Percentiles rank a stretch among this genome's conserved stretches.
Conservation (phyloP, 2,113 vertebrate species). For the Benitochromis conjunctus region DNA sequence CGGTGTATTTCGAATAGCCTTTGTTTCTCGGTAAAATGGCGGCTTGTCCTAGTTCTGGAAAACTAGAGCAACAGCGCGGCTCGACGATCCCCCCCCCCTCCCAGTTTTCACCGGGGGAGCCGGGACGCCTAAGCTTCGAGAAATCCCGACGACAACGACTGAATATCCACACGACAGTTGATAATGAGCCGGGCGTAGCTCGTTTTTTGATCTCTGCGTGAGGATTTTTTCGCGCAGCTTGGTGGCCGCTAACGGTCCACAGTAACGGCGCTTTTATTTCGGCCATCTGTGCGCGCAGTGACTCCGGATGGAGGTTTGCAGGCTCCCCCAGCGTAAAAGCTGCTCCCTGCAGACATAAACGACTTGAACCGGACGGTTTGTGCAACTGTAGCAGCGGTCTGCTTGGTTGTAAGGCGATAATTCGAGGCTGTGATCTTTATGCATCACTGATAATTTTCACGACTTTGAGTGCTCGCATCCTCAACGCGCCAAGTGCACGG, state of each 20-base stretch:
- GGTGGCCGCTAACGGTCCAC: background rate
- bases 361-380: background rate
- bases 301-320: constrained; percentile 3
- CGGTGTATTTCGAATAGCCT: constrained; percentile 34
- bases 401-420: background rate
- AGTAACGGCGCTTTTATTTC: background rate
- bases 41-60: constrained; percentile 76
- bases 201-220: background rate
- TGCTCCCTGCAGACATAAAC: background rate
- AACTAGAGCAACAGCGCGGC: constrained; percentile 69
- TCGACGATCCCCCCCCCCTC: background rate
- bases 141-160: background rate
- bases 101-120: background rate
- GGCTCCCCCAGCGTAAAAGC: background rate
- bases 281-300: constrained; percentile 33
- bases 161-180: background rate
- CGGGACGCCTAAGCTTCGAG: background rate
- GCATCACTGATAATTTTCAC: constrained; percentile 37
- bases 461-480: constrained; percentile 45
- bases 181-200: background rate
- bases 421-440: background rate
- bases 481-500: constrained; percentile 33
- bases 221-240: background rate
- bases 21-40: constrained; percentile 79
- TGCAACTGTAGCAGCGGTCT: background rate